phyloP scores from a whole-genome alignment of 2,113 vertebrate species.

The Ageneiosus marmoratus region DNA sequence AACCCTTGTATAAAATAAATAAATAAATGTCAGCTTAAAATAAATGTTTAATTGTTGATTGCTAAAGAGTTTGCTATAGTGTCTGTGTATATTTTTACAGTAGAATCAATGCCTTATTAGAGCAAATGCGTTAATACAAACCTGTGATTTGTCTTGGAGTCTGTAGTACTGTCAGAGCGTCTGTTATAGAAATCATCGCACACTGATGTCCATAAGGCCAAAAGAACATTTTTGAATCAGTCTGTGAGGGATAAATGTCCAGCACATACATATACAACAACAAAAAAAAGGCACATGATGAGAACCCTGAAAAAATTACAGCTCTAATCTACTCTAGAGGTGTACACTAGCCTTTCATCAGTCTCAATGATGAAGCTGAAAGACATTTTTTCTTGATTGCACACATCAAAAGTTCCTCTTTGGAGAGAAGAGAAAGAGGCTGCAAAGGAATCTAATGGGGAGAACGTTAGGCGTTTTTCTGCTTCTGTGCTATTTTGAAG shows the following conservation, averaged over 20 bases:
- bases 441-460: slow-evolving; percentile 17
- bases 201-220: not conserved
- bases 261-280: not conserved
- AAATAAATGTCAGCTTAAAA: no score
- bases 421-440: not conserved
- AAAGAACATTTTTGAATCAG: not conserved
- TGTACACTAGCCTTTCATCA: slow-evolving; percentile 46
- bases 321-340: not conserved
- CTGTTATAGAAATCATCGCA: not conserved
- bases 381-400: slow-evolving; percentile 48
- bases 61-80: not conserved
- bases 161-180: not conserved
- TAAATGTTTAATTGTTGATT: not conserved
- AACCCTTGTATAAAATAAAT: not conserved
- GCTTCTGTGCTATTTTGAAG: not conserved
- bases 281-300: not conserved
- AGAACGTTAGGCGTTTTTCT: not conserved
- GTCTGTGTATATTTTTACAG: not conserved
- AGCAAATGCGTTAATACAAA: not conserved
- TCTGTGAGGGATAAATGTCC: not conserved
- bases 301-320: slow-evolving; percentile 2
- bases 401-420: slow-evolving; percentile 48
- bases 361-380: slow-evolving; percentile 38
- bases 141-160: not conserved
- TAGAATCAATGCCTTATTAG: no score